Conservation (phyloP, 2,797 vertebrate species). For the Sebastes taczanowskii region DNA sequence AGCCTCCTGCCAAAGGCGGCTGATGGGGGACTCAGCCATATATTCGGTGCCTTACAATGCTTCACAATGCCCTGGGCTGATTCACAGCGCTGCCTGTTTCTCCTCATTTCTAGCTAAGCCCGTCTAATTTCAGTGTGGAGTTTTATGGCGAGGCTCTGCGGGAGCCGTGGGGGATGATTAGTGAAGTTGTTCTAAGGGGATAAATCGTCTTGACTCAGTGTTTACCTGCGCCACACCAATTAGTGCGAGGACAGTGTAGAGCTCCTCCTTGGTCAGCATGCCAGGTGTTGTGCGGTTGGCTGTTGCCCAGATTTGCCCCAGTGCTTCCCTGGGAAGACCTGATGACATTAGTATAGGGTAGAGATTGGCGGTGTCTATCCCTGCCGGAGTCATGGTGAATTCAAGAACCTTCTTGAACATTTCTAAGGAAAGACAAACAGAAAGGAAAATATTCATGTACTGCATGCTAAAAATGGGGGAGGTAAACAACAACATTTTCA, state of each 20-base stretch:
- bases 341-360: conserved; percentile 98
- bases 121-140: conserved; percentile 25
- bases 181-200: conserved; percentile 26
- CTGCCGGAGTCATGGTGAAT: conserved; percentile 91
- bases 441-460: neutral
- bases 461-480: neutral
- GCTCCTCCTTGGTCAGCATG: conserved; percentile 97
- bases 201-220: conserved; percentile 19
- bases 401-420: conserved; percentile 97
- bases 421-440: conserved; percentile 77
- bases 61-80: conserved; percentile 29
- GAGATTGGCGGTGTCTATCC: conserved; percentile 96
- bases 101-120: conserved; percentile 11
- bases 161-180: conserved; percentile 31
- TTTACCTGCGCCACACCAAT: conserved; percentile 96
- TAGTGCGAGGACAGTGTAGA: conserved; percentile 93
- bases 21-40: conserved; percentile 45
- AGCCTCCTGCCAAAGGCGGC: conserved; percentile 55
- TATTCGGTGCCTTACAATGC: conserved; percentile 32
- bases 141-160: conserved; percentile 12
- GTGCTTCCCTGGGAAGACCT: conserved; percentile 94
- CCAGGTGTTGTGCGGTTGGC: conserved; percentile 98
- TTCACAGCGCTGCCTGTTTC: conserved; percentile 10
- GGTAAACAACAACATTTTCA: neutral
- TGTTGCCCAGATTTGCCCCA: conserved; percentile 98